These are phyloP conservation scores for Nemotelus nigrinus DNA, from an alignment of 2,888 invertebrate species.

Conservation along the genomic window DNA sequence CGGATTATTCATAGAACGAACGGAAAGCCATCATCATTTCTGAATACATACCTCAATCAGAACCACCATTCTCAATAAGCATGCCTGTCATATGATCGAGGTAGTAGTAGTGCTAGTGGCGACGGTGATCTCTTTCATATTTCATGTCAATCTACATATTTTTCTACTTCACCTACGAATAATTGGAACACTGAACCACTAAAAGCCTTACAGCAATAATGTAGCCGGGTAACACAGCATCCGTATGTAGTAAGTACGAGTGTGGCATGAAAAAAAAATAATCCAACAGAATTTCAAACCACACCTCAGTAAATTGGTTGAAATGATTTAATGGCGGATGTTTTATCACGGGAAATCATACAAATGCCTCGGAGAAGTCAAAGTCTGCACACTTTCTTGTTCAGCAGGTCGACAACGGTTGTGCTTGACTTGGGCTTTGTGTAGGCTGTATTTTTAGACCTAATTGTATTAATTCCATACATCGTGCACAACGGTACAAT, in stretches of 20 bases:
- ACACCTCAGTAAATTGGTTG: slow-evolving; percentile 42
- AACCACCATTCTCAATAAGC: neutral
- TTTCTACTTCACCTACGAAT: neutral
- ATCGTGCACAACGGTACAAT: neutral
- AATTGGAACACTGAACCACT: neutral
- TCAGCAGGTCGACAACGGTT: neutral
- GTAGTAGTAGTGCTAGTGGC: neutral
- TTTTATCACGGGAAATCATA: slow-evolving; percentile 39
- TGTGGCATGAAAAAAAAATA: neutral
- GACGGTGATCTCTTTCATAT: neutral
- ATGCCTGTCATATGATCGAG: neutral
- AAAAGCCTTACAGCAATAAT: neutral
- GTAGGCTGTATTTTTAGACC: slow-evolving; percentile 35
- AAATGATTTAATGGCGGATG: slow-evolving; percentile 45
- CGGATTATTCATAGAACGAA: too few species aligned
- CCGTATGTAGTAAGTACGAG: neutral
- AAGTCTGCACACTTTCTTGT: slow-evolving; percentile 8
- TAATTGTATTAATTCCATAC: slow-evolving; percentile 32
- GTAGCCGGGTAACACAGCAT: neutral
- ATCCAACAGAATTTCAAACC: slow-evolving; percentile 20
- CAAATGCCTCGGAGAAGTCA: neutral
- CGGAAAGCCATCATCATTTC: too few species aligned
- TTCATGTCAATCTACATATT: too few species aligned
- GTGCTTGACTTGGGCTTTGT: neutral
- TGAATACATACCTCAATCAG: neutral